These are phyloP conservation scores for Drosophila grimshawi DNA, from an alignment of 1,140 invertebrate species.

Conservation along the genomic window DNA sequence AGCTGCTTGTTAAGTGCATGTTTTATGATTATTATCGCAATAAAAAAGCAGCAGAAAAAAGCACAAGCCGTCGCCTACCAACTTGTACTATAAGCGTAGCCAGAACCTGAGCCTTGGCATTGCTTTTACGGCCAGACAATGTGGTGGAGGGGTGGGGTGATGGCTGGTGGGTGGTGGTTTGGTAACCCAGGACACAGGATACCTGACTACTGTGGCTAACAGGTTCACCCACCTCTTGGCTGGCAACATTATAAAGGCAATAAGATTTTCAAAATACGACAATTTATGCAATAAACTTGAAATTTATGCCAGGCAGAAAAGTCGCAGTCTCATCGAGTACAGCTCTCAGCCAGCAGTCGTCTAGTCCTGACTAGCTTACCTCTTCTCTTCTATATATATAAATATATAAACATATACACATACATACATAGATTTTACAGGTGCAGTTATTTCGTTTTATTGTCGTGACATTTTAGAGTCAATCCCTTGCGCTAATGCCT, in stretches of 20 bases:
- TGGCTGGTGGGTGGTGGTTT: too few species aligned
- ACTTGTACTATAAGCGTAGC: constrained; percentile 19
- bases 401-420: not conserved
- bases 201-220: constrained; percentile 28
- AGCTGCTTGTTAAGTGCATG: constrained; percentile 83
- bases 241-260: constrained; percentile 79
- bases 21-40: constrained; percentile 83
- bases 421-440: not conserved
- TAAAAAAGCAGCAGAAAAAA: constrained; percentile 61
- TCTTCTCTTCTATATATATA: constrained; percentile 20
- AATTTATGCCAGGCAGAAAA: constrained; percentile 66
- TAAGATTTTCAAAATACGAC: constrained; percentile 83
- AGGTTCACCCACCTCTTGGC: constrained; percentile 2
- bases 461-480: constrained; percentile 70
- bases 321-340: constrained; percentile 15
- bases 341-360: constrained; percentile 1
- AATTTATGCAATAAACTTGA: constrained; percentile 83
- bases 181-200: not conserved
- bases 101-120: constrained; percentile 15
- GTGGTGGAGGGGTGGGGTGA: not conserved
- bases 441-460: constrained; percentile 27
- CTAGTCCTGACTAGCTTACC: constrained; percentile 32
- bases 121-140: constrained; percentile 22
- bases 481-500: constrained; percentile 77
- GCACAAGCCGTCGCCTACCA: constrained; percentile 11